Conservation (phyloP, 1,140 invertebrate species). For the Lucilia cuprina region DNA sequence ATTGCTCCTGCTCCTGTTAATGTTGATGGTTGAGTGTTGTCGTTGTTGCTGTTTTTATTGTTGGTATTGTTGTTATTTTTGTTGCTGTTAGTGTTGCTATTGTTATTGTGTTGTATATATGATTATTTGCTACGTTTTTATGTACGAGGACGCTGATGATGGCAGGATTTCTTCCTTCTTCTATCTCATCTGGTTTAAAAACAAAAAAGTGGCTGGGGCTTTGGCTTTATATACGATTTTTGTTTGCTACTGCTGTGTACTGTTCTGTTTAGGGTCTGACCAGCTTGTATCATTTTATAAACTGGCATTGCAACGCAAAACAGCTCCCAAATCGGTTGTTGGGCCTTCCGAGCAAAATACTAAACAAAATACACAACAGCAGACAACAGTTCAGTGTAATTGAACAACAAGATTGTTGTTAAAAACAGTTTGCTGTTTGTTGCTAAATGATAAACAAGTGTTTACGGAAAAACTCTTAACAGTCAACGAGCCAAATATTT, state of each 20-base stretch:
- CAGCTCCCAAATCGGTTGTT: conserved; percentile 13
- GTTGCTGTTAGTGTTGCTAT: not conserved
- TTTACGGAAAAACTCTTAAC: not conserved
- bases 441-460: conserved; percentile 10
- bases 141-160: not conserved
- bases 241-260: not conserved
- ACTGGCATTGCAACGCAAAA: not conserved
- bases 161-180: not conserved
- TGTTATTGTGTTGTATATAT: not conserved
- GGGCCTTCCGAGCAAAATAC: not conserved
- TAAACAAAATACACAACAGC: not conserved
- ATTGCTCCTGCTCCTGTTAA: not conserved
- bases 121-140: conserved; percentile 6
- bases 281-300: not conserved
- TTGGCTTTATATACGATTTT: not conserved
- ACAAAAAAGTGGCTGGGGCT: not conserved
- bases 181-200: not conserved
- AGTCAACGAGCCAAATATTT: no score
- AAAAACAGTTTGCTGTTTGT: not conserved
- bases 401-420: not conserved
- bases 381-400: not conserved
- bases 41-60: not conserved
- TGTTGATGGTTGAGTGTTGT: not conserved
- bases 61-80: not conserved
- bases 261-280: not conserved